These are phyloP conservation scores for Drosophila seguyi DNA, from an alignment of 1,140 invertebrate genomes.

Conservation along the genomic window DNA sequence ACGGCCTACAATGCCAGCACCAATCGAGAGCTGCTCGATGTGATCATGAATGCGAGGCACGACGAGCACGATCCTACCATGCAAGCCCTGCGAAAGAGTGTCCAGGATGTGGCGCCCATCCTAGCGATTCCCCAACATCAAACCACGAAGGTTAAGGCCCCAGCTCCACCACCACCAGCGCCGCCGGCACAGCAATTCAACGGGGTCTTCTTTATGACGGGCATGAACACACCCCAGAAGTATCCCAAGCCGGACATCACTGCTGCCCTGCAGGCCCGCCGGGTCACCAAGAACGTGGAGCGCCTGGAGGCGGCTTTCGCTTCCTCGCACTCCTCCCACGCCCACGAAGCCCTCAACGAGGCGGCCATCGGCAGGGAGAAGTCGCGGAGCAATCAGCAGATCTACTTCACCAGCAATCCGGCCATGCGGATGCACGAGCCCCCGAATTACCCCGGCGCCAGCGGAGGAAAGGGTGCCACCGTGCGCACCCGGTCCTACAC, in stretches of 20 bases:
- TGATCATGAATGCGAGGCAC: constrained; percentile 86
- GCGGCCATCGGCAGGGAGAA: constrained; percentile 86
- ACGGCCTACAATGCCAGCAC: constrained; percentile 85
- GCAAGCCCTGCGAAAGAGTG: constrained; percentile 82
- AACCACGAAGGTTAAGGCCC: constrained; percentile 30
- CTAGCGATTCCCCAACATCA: background rate
- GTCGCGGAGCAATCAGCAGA: constrained; percentile 86
- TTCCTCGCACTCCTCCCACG: constrained; percentile 87
- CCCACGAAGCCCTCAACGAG: constrained; percentile 87
- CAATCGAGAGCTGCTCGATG: constrained; percentile 87
- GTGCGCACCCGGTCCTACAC: constrained; percentile 75
- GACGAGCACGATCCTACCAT: constrained; percentile 84
- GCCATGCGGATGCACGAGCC: constrained; percentile 77
- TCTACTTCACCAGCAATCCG: constrained; percentile 84
- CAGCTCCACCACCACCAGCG: constrained; percentile 53
- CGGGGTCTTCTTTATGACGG: constrained; percentile 85
- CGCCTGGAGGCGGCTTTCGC: constrained; percentile 89
- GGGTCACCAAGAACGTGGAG: constrained; percentile 91
- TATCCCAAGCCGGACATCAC: constrained; percentile 86
- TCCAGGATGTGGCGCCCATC: constrained; percentile 23
- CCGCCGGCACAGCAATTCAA: constrained; percentile 86
- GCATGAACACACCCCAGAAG: constrained; percentile 82
- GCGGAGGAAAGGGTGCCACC: constrained; percentile 31
- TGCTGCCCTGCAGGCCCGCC: constrained; percentile 86
- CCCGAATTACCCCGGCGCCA: constrained; percentile 20